Evolutionary conservation across 1,140 invertebrate genomes (phyloP).

Genomic region (Maniola jurtina): DNA sequence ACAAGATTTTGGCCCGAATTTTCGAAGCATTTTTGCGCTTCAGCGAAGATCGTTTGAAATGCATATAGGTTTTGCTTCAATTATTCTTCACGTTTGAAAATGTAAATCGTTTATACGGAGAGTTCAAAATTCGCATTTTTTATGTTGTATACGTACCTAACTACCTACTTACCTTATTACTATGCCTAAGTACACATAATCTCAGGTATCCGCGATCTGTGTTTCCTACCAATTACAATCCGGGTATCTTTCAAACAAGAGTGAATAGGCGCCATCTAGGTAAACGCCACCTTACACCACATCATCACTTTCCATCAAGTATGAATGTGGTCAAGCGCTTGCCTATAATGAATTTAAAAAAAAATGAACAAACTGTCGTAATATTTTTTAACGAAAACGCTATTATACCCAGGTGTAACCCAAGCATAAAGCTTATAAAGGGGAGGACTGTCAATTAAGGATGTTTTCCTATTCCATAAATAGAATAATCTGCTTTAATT

Average conservation of each 20-base stretch:
- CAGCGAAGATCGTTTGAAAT: conserved; percentile 15
- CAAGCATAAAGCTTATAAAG: background rate
- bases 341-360: no score
- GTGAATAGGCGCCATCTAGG: no score
- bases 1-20: conserved; percentile 41
- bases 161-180: no score
- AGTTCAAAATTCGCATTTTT: background rate
- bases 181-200: no score
- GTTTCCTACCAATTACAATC: no score
- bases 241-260: no score
- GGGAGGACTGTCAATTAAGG: conserved; percentile 3
- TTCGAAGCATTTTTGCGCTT: conserved; percentile 23
- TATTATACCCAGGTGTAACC: background rate
- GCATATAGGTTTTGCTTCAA: conserved; percentile 11
- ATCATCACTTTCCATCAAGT: no score
- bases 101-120: conserved; percentile 4
- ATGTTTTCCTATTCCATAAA: conserved; percentile 2
- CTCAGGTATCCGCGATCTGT: no score
- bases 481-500: background rate
- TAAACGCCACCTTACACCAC: no score
- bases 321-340: no score
- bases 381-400: no score
- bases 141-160: background rate
- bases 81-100: conserved; percentile 10
- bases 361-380: no score